Base-by-base conservation (phyloP, 2,797 vertebrate species). In the Geotrypetes seraphini region DNA sequence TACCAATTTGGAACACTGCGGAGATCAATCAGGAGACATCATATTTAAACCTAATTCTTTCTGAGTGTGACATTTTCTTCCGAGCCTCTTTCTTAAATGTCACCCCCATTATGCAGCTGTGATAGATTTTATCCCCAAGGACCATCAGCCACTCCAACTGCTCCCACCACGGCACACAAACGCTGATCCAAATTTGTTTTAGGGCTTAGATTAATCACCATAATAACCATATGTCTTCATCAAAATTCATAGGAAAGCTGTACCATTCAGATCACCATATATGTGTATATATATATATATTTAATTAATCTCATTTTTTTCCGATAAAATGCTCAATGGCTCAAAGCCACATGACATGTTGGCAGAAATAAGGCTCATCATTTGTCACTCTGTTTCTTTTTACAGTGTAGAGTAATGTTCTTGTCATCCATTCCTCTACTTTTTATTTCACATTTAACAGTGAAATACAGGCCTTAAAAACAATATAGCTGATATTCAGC, bases 1-100 rank as follows among this genome's bases (percentile, higher is more conserved):
- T 61, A 73, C 56, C 64, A 66, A 73, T 71, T 53, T 64, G 40
- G 73, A 74, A 55, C 66, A 61, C 63, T 75, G 79, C 78, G 79
- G 77, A 76, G 82, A 84, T 79, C 80, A 83, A 84, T 84, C 79
- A 69, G 49, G 66, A 78, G 61, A 43, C 46, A 71, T 66, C 71
- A 66, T 47, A 25, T 78, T 84, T 81, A 71, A 80, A 83, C 75
- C 75, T 81, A 79, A 84, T 86, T 81, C 83, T 84, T n/a, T n/a
- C 84, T 83, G 84, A 78, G 75, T 65, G 75, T 79, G 79, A 79
- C 81, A 84, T 86, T 83, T 81, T 62, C 78, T 65, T 78, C 63
- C 40, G 63, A 75, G 63, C 79, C 80, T 79, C 76, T 73, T 73
- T 80, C 73, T 66, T 70, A 83, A 85, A 86, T 83, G 81, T 83